These are phyloP conservation scores for Crenichthys baileyi DNA, from an alignment of 2,797 vertebrate species.

Conservation along the genomic window DNA sequence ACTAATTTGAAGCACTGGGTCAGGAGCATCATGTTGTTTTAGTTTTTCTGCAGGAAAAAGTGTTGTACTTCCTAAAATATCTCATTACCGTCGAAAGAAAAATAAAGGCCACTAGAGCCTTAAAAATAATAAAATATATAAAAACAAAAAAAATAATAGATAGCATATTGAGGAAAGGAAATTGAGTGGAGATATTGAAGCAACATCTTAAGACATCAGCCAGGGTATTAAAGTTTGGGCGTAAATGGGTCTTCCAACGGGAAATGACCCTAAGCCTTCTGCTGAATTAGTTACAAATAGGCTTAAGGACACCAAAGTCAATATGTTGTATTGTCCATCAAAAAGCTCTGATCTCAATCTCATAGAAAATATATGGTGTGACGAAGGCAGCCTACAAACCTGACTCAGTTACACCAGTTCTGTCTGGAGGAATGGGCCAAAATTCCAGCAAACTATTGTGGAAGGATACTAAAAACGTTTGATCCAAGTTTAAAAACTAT, in stretches of 20 bases:
- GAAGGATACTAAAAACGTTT: no score
- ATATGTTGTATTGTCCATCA: background rate
- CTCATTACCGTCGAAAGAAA: no score
- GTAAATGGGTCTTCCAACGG: background rate
- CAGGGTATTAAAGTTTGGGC: background rate
- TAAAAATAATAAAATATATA: no score
- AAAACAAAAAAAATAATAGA: no score
- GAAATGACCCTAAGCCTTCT: background rate
- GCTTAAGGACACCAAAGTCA: background rate
- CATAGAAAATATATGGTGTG: background rate
- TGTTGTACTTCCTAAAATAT: no score
- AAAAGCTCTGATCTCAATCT: background rate
- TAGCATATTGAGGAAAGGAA: no score
- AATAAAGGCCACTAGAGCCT: no score
- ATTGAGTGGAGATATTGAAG: no score
- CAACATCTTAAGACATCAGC: background rate
- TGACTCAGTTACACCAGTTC: background rate
- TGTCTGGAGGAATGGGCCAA: background rate
- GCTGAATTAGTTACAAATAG: background rate
- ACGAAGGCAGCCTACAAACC: background rate
- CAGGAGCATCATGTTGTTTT: no score
- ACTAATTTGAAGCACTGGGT: no score
- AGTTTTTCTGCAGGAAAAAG: no score
- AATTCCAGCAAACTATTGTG: background rate
- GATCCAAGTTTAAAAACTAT: no score